Evolutionary conservation across 2,113 vertebrate genomes (phyloP).

Genomic region (Philantomba maxwellii): DNA sequence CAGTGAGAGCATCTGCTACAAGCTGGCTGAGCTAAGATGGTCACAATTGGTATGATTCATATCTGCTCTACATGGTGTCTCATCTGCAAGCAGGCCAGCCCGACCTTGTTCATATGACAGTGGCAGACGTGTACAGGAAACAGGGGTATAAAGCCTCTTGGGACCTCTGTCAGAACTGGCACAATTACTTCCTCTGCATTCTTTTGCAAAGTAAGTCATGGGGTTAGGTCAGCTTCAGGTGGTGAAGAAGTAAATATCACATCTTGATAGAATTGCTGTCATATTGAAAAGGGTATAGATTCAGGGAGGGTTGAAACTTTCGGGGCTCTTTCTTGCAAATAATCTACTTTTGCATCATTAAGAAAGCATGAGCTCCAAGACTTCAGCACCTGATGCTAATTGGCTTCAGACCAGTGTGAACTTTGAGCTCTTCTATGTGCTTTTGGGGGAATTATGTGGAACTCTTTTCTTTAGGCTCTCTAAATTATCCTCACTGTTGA

Average conservation of each 20-base stretch:
- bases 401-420: background rate
- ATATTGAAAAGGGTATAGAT: background rate
- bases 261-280: background rate
- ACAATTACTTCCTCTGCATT: background rate
- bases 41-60: background rate
- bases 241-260: background rate
- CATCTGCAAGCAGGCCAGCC: background rate
- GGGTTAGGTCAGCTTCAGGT: background rate
- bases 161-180: background rate
- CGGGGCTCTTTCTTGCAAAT: background rate
- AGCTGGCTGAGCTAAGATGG: background rate
- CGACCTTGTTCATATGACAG: accelerated
- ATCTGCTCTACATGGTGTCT: background rate
- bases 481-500: background rate
- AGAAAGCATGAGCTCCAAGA: background rate
- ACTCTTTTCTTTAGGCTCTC: background rate
- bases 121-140: background rate
- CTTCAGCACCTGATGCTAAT: background rate
- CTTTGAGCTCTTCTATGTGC: background rate
- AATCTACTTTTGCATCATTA: background rate
- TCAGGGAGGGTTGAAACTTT: background rate
- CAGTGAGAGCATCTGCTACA: background rate
- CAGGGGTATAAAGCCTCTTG: background rate
- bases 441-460: background rate
- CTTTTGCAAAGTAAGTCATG: background rate